These are phyloP conservation scores for Rhabdornis inornatus DNA, from an alignment of 2,113 vertebrate species.

Conservation along the genomic window DNA sequence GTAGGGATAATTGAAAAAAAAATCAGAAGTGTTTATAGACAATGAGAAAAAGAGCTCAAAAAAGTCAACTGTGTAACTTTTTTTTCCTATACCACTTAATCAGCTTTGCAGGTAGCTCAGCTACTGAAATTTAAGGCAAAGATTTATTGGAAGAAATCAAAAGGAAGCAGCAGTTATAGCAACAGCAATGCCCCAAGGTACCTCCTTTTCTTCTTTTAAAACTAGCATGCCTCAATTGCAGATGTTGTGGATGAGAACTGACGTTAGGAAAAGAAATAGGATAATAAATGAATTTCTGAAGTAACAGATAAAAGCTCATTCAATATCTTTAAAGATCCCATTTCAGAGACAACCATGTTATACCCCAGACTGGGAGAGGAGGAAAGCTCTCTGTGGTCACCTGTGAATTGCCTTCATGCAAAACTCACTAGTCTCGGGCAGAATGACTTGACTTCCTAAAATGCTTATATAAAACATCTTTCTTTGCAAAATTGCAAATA, in stretches of 20 bases:
- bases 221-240: constrained; percentile 41
- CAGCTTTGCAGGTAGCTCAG: neutral
- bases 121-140: neutral
- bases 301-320: constrained; percentile 53
- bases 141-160: neutral
- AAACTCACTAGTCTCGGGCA: constrained; percentile 60
- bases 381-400: constrained; percentile 2
- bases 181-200: constrained; percentile 1
- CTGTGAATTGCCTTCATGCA: constrained; percentile 73
- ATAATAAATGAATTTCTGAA: constrained; percentile 42
- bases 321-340: constrained; percentile 28
- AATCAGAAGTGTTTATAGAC: neutral
- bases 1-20: neutral
- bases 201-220: constrained; percentile 25
- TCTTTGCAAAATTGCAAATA: neutral
- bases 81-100: neutral
- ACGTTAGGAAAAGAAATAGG: constrained; percentile 55
- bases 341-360: constrained; percentile 55
- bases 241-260: constrained; percentile 23
- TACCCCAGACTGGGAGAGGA: neutral
- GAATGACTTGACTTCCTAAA: neutral
- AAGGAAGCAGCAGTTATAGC: neutral
- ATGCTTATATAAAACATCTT: neutral
- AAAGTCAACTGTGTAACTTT: neutral
- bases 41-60: neutral